These are phyloP conservation scores for Helleia helle DNA, from an alignment of 2,888 invertebrate genomes.

Conservation along the genomic window DNA sequence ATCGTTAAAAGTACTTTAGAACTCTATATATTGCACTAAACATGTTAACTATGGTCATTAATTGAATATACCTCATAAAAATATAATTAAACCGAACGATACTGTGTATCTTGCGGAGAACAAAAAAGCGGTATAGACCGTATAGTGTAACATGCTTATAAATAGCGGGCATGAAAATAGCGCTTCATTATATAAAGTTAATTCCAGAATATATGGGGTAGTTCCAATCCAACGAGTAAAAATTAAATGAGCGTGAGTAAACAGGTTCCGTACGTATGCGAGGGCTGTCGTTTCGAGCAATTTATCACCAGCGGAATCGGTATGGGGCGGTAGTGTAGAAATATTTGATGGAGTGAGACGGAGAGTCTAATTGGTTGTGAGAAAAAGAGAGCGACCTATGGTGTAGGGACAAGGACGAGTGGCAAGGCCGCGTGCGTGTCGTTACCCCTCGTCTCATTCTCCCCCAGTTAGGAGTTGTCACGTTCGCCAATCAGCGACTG, in stretches of 20 bases:
- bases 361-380: constrained; percentile 24
- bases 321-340: constrained; percentile 36
- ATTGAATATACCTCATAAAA: neutral
- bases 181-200: constrained; percentile 39
- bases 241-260: constrained; percentile 41
- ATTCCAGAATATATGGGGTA: constrained; percentile 37
- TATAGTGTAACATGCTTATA: neutral
- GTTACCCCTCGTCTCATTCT: constrained; percentile 33
- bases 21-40: neutral
- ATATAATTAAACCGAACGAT: neutral
- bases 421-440: constrained; percentile 55
- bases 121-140: neutral
- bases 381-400: constrained; percentile 36
- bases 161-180: constrained; percentile 15
- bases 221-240: constrained; percentile 53
- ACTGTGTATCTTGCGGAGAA: neutral
- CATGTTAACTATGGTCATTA: neutral
- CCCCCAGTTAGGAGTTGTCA: constrained; percentile 26
- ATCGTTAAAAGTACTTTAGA: constrained; percentile 36
- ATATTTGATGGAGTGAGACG: constrained; percentile 31
- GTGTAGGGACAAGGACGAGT: constrained; percentile 55
- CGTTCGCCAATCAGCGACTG: constrained; percentile 28
- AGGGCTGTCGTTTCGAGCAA: constrained; percentile 49
- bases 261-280: constrained; percentile 39
- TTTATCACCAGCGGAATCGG: constrained; percentile 53